phyloP scores from a whole-genome alignment of 2,888 invertebrate species.

The Caenorhabditis auriculariae region DNA sequence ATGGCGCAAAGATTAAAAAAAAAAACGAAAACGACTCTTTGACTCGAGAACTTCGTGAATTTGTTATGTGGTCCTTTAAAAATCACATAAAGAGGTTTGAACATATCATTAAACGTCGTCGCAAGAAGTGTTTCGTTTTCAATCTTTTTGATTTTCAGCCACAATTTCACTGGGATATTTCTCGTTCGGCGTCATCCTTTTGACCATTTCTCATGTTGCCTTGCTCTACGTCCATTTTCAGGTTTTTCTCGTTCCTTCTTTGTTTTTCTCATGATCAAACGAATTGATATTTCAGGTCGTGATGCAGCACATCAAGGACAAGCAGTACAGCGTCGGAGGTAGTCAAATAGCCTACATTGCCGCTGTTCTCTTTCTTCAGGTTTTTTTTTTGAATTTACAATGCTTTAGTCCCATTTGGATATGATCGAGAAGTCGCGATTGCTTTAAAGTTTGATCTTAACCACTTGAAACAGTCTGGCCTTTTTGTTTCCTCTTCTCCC shows the following conservation, averaged over 20 bases:
- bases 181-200: constrained; percentile 26
- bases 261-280: background rate
- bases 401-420: too few relatives aligned
- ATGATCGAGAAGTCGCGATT: too few relatives aligned
- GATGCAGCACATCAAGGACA: constrained; percentile 30
- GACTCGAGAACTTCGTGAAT: too few relatives aligned
- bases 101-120: too few relatives aligned
- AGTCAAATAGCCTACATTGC: constrained; percentile 34
- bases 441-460: too few relatives aligned
- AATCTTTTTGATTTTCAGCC: constrained; percentile 19
- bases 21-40: too few relatives aligned
- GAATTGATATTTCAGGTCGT: constrained; percentile 19
- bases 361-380: constrained; percentile 17
- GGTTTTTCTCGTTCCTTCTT: constrained; percentile 10
- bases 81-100: too few relatives aligned
- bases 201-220: constrained; percentile 29
- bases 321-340: constrained; percentile 29
- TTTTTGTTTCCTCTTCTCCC: too few relatives aligned
- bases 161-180: constrained; percentile 28
- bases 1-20: too few relatives aligned
- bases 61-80: too few relatives aligned
- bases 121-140: too few relatives aligned
- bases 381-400: constrained; percentile 1
- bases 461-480: too few relatives aligned
- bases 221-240: constrained; percentile 45